These are phyloP conservation scores for Hystrix brachyura DNA, from an alignment of 2,113 vertebrate species.

Conservation along the genomic window DNA sequence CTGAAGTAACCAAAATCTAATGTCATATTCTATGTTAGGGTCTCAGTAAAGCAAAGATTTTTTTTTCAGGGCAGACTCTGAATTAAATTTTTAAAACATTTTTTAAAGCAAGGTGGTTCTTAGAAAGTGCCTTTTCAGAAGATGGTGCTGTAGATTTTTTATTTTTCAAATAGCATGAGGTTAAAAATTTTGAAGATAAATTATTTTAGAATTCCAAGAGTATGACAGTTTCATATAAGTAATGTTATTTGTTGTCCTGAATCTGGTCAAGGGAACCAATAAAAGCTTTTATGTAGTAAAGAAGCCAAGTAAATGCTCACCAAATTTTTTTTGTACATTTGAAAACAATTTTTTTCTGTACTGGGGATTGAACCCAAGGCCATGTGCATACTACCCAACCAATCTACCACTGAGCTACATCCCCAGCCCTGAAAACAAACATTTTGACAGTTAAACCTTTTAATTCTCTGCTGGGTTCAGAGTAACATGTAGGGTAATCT, in stretches of 20 bases:
- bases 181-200: slow-evolving; percentile 85
- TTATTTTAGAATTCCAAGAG: slow-evolving; percentile 90
- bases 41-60: slow-evolving; percentile 80
- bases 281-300: slow-evolving; percentile 75
- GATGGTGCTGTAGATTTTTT: slow-evolving; percentile 95
- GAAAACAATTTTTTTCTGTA: neutral
- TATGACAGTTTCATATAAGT: slow-evolving; percentile 89
- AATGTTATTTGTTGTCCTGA: slow-evolving; percentile 88
- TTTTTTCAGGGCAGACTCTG: slow-evolving; percentile 63
- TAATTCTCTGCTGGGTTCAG: slow-evolving; percentile 54
- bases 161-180: slow-evolving; percentile 89
- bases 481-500: neutral
- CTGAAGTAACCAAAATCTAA: slow-evolving; percentile 75
- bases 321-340: slow-evolving; percentile 83
- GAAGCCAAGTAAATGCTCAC: slow-evolving; percentile 80
- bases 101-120: slow-evolving; percentile 89
- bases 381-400: neutral
- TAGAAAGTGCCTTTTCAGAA: slow-evolving; percentile 99
- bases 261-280: slow-evolving; percentile 89
- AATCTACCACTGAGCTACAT: neutral
- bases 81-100: slow-evolving; percentile 78
- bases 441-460: slow-evolving; percentile 70
- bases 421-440: neutral
- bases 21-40: slow-evolving; percentile 55
- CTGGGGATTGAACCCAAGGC: neutral